A percentile compares a stretch with the other conserved stretches of the same genome.
Evolutionary conservation across 2,888 invertebrate species (phyloP).

Genomic region (Aphelenchoides bicaudatus): DNA sequence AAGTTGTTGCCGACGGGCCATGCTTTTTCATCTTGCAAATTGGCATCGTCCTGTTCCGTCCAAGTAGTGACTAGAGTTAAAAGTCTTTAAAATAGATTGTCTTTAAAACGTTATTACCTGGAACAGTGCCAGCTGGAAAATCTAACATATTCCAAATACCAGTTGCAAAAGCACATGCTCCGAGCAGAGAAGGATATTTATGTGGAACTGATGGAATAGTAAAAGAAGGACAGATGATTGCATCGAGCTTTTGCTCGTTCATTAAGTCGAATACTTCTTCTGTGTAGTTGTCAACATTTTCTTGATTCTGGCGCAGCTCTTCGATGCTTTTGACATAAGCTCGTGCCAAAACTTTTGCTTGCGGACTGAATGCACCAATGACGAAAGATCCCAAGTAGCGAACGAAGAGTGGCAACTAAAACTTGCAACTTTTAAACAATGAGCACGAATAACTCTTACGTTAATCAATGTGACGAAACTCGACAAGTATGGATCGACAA

Average conservation of each 20-base stretch:
- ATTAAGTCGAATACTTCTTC: slow-evolving; percentile 43
- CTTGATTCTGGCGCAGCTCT: slow-evolving; percentile 49
- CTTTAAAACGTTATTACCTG: no score
- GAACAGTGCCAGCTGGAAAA: slow-evolving; percentile 62
- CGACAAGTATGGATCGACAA: slow-evolving; percentile 48
- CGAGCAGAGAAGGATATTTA: slow-evolving; percentile 44
- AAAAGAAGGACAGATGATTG: slow-evolving; percentile 60
- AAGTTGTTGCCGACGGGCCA: slow-evolving; percentile 44
- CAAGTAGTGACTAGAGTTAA: slow-evolving; percentile 60
- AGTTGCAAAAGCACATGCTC: slow-evolving; percentile 50
- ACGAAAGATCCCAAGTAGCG: slow-evolving; percentile 34
- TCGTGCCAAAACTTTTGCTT: slow-evolving; percentile 36
- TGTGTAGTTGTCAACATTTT: slow-evolving; percentile 46
- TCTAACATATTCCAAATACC: slow-evolving; percentile 61
- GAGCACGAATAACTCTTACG: slow-evolving; percentile 19
- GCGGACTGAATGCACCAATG: slow-evolving; percentile 35
- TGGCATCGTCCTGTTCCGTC: slow-evolving; percentile 42
- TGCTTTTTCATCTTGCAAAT: slow-evolving; percentile 40
- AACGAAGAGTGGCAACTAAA: slow-evolving; percentile 42
- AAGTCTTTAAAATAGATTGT: no score
- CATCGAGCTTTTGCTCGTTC: slow-evolving; percentile 54
- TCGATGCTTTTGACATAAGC: slow-evolving; percentile 34
- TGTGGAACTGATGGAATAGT: slow-evolving; percentile 52
- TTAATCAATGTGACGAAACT: slow-evolving; percentile 44
- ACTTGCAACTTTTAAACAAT: slow-evolving; percentile 1